phyloP scores from a whole-genome alignment of 92 coral and sea anemone species.

The Pocillopora grandis region DNA sequence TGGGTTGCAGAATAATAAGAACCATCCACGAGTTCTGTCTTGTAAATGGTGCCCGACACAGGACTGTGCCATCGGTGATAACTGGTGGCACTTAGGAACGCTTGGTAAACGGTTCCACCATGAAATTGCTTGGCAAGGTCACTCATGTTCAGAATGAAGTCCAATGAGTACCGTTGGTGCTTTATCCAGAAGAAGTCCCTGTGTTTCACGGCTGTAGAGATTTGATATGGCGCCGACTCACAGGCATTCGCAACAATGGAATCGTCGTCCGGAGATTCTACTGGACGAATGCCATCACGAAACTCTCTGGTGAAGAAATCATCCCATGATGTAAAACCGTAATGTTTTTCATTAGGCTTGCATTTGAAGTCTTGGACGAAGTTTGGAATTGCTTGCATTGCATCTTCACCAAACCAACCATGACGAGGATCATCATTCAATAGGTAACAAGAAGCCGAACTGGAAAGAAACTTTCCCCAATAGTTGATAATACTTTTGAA shows the following conservation, averaged over 20 bases:
- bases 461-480: conserved; percentile 54
- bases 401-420: conserved; percentile 72
- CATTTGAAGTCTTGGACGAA: conserved; percentile 63
- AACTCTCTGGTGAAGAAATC: conserved; percentile 69
- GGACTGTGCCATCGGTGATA: conserved; percentile 84
- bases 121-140: conserved; percentile 47
- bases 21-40: conserved; percentile 65
- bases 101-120: conserved; percentile 76
- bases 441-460: conserved; percentile 40
- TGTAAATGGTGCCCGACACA: conserved; percentile 51
- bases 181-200: conserved; percentile 63
- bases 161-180: conserved; percentile 59
- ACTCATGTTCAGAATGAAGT: conserved; percentile 57
- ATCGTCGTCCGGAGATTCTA: conserved; percentile 52
- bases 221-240: conserved; percentile 68
- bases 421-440: conserved; percentile 34
- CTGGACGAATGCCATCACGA: conserved; percentile 67
- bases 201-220: conserved; percentile 18
- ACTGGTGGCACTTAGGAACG: conserved; percentile 63
- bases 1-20: conserved; percentile 63
- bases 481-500: conserved; percentile 62
- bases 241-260: conserved; percentile 64
- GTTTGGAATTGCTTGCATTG: conserved; percentile 57
- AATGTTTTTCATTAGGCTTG: conserved; percentile 36
- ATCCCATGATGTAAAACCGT: conserved; percentile 73